Evolutionary conservation across 2,888 invertebrate species (phyloP).

Genomic region (Anaspis maculata): DNA sequence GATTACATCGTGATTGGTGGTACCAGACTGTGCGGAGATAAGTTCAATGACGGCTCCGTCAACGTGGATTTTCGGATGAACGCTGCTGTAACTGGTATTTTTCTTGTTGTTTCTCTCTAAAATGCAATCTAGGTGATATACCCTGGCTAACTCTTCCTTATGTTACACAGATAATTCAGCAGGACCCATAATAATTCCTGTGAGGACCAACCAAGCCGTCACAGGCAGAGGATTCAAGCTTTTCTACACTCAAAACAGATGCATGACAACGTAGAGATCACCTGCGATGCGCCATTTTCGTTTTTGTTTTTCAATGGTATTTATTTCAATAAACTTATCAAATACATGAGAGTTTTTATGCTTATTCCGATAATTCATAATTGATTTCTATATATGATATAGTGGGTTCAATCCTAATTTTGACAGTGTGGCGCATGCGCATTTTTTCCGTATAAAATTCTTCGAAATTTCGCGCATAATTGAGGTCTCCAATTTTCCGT

Average conservation of each 20-base stretch:
- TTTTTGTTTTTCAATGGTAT: too few relatives aligned
- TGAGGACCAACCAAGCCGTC: conserved; percentile 56
- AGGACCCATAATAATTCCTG: conserved; percentile 63
- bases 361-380: too few relatives aligned
- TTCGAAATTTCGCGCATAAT: too few relatives aligned
- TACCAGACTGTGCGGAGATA: conserved; percentile 63
- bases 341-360: too few relatives aligned
- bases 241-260: conserved; percentile 60
- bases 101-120: too few relatives aligned
- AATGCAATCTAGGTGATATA: background rate
- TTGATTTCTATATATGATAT: too few relatives aligned
- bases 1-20: conserved; percentile 66
- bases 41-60: conserved; percentile 61
- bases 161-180: conserved; percentile 52
- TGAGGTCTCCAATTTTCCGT: too few relatives aligned
- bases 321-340: too few relatives aligned
- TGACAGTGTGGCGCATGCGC: too few relatives aligned
- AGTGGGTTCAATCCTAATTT: too few relatives aligned
- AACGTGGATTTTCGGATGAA: conserved; percentile 55
- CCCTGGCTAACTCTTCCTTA: background rate
- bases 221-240: conserved; percentile 64
- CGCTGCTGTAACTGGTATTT: conserved; percentile 66
- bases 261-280: conserved; percentile 33
- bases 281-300: too few relatives aligned
- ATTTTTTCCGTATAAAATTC: too few relatives aligned